These are phyloP conservation scores for Orchesella flavescens DNA, from an alignment of 2,888 invertebrate genomes.

Conservation along the genomic window DNA sequence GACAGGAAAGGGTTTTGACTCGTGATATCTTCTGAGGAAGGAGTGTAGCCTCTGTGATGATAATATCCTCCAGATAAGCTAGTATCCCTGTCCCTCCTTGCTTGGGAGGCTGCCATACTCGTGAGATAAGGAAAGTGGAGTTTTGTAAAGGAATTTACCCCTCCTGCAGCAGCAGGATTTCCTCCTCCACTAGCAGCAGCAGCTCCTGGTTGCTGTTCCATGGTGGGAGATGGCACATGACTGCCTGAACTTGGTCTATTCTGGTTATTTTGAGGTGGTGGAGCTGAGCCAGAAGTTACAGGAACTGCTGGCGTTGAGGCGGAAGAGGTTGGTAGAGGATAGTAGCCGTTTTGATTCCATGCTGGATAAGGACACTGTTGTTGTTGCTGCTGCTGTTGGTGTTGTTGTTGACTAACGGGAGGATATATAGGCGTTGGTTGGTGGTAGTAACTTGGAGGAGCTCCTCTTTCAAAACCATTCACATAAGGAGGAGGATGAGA, in stretches of 20 bases:
- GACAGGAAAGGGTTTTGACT: constrained; percentile 47
- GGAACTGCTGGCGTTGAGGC: background rate
- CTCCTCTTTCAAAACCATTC: background rate
- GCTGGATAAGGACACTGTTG: constrained; percentile 38
- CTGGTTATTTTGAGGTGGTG: constrained; percentile 5
- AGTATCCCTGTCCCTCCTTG: background rate
- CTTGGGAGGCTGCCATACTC: constrained; percentile 50
- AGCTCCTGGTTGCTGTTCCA: background rate
- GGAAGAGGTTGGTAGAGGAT: background rate
- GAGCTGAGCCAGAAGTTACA: constrained; percentile 28
- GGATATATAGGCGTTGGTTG: constrained; percentile 32
- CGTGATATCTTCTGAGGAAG: constrained; percentile 34
- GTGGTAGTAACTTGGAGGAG: constrained; percentile 4
- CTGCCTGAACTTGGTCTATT: background rate
- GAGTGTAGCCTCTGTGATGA: background rate
- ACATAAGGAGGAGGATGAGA: constrained; percentile 3
- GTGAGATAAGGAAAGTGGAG: constrained; percentile 65
- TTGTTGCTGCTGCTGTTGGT: too few species aligned
- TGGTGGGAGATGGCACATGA: constrained; percentile 41
- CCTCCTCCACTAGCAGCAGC: background rate
- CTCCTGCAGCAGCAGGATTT: background rate
- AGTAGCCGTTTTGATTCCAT: constrained; percentile 40
- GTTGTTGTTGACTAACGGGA: constrained; percentile 26
- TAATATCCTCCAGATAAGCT: background rate
- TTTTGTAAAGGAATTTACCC: constrained; percentile 60